Percentiles rank a stretch among this genome's conserved stretches.
Evolutionary conservation across 2,113 vertebrate genomes (phyloP).

Genomic region (Heterotis niloticus): DNA sequence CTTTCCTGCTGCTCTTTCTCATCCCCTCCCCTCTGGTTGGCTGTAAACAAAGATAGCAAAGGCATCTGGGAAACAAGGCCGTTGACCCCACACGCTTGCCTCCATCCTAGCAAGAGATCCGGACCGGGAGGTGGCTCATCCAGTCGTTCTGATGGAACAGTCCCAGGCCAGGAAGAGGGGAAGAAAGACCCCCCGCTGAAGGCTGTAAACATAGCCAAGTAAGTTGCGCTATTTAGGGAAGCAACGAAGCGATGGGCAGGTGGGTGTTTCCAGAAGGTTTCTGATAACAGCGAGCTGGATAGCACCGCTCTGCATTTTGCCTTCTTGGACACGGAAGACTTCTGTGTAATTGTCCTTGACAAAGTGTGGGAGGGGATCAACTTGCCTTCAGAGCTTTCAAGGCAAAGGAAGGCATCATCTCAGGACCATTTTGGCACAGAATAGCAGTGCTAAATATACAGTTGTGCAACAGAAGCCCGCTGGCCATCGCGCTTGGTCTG

Average conservation of each 20-base stretch:
- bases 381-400: slow-evolving; percentile 20
- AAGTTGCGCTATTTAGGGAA: slow-evolving; percentile 33
- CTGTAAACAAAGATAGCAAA: slow-evolving; percentile 46
- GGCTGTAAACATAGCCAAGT: background rate
- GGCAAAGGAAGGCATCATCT: slow-evolving; percentile 33
- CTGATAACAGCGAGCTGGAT: slow-evolving; percentile 24
- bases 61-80: slow-evolving; percentile 31
- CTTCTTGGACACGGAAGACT: slow-evolving; percentile 37
- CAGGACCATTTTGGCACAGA: background rate
- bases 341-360: slow-evolving; percentile 53
- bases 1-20: slow-evolving; percentile 23
- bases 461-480: background rate
- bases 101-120: slow-evolving; percentile 41
- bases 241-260: slow-evolving; percentile 28
- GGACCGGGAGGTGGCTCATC: slow-evolving; percentile 37
- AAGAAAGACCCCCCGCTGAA: slow-evolving; percentile 4
- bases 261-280: slow-evolving; percentile 44
- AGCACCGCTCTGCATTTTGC: slow-evolving; percentile 37
- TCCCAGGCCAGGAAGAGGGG: slow-evolving; percentile 13
- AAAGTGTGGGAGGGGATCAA: slow-evolving; percentile 42
- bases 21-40: background rate
- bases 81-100: slow-evolving; percentile 16
- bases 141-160: slow-evolving; percentile 29
- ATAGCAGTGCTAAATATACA: background rate
- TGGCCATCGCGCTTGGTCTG: background rate